phyloP scores from a whole-genome alignment of 1,140 invertebrate genomes.

The Argopecten irradians region DNA sequence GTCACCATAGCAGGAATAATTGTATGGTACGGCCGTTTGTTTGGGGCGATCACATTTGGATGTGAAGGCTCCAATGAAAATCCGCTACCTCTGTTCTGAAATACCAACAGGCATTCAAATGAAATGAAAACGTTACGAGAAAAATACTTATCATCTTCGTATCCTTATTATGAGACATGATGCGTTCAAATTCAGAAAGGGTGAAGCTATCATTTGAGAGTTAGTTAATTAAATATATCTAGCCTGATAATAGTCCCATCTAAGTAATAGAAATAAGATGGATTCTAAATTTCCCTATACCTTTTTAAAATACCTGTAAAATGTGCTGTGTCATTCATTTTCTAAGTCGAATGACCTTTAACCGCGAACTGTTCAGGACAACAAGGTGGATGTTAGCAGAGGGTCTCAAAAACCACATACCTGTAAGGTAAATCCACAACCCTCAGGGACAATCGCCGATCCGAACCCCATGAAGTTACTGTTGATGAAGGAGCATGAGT shows the following conservation, averaged over 20 bases:
- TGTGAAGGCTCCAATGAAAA: slow-evolving; percentile 67
- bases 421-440: slow-evolving; percentile 77
- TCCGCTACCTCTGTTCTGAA: slow-evolving; percentile 68
- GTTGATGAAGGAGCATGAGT: slow-evolving; percentile 77
- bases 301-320: background rate
- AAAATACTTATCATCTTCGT: too few relatives aligned
- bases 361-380: background rate
- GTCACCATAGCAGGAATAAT: slow-evolving; percentile 77
- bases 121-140: background rate
- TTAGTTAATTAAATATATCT: too few relatives aligned
- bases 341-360: background rate
- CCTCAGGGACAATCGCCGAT: slow-evolving; percentile 76
- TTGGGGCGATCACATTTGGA: slow-evolving; percentile 68
- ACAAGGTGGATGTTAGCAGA: background rate
- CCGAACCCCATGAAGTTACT: slow-evolving; percentile 77
- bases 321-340: background rate
- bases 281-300: background rate
- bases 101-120: background rate
- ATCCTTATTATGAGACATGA: background rate
- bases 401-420: slow-evolving; percentile 47
- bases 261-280: background rate
- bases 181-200: background rate
- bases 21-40: slow-evolving; percentile 75
- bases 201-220: too few relatives aligned
- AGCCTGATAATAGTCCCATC: too few relatives aligned